Percentiles rank a stretch among this genome's conserved stretches.
Evolutionary conservation across 1,140 invertebrate species (phyloP).

Genomic region (Homarus americanus): DNA sequence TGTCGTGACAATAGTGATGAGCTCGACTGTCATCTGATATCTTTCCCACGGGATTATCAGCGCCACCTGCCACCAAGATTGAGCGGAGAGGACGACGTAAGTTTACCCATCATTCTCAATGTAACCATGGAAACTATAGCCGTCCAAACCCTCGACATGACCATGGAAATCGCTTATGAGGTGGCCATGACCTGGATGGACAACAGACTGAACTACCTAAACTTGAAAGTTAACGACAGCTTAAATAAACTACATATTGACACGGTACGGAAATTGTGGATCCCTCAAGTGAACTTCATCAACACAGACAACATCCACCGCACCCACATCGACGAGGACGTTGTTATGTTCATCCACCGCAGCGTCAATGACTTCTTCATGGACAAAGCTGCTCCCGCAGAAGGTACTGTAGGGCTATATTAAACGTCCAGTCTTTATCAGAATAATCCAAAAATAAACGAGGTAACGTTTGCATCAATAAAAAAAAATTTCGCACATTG

Average conservation of each 20-base stretch:
- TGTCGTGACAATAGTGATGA: constrained; percentile 85
- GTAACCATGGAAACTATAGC: constrained; percentile 43
- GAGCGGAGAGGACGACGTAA: constrained; percentile 24
- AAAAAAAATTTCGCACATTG: no score
- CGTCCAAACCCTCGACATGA: constrained; percentile 52
- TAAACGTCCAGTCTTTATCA: neutral
- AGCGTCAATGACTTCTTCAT: neutral
- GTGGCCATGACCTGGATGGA: constrained; percentile 54
- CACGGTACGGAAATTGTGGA: constrained; percentile 32
- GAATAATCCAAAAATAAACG: no score
- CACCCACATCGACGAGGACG: constrained; percentile 47
- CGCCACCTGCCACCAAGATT: constrained; percentile 62
- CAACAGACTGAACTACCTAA: constrained; percentile 42
- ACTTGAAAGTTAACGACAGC: constrained; percentile 58
- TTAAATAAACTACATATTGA: constrained; percentile 36
- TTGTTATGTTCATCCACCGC: constrained; percentile 31
- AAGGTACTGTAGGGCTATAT: constrained; percentile 23
- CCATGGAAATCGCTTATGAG: constrained; percentile 49
- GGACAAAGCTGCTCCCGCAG: constrained; percentile 32
- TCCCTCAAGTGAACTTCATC: constrained; percentile 45
- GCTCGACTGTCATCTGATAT: constrained; percentile 79
- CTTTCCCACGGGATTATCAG: constrained; percentile 58
- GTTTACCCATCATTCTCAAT: constrained; percentile 36
- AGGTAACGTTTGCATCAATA: no score
- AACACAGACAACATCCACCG: constrained; percentile 61